Conservation (phyloP, 2,888 invertebrate genomes). For the Ochropacha duplaris region DNA sequence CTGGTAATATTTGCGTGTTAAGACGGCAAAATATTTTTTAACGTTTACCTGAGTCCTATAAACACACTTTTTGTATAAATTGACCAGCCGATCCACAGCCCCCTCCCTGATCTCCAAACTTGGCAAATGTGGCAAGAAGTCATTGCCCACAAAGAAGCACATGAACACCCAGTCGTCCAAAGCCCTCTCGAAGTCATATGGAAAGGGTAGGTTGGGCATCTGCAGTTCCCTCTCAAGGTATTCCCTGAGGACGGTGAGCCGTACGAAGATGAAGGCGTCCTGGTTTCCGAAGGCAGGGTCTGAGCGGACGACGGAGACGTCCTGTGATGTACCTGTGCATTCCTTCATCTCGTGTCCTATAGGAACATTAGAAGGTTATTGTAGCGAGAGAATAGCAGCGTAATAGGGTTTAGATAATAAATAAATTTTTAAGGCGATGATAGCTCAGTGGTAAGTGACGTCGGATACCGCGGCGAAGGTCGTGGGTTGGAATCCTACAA, state of each 20-base stretch:
- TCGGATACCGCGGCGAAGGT: too few species aligned
- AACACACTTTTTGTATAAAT: conserved; percentile 96
- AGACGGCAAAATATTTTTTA: too few species aligned
- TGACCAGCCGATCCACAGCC: conserved; percentile 96
- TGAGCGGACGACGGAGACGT: conserved; percentile 82
- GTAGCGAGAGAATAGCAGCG: too few species aligned
- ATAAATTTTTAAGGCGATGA: too few species aligned
- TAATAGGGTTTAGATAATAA: too few species aligned
- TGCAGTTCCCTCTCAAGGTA: conserved; percentile 94
- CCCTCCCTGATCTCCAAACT: conserved; percentile 98
- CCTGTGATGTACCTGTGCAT: conserved; percentile 89
- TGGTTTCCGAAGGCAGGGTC: conserved; percentile 87
- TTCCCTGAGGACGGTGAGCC: conserved; percentile 96
- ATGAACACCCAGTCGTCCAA: conserved; percentile 98
- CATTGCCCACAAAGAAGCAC: conserved; percentile 99
- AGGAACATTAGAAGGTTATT: background rate
- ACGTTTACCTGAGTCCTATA: conserved; percentile 92
- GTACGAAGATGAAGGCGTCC: conserved; percentile 95
- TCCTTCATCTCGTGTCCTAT: conserved; percentile 96
- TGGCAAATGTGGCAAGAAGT: conserved; percentile 98
- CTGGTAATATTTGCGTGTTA: too few species aligned
- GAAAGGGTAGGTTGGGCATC: conserved; percentile 97
- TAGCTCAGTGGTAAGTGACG: too few species aligned
- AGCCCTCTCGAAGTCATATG: conserved; percentile 96
- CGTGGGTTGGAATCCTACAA: too few species aligned